These are phyloP conservation scores for Periophthalmodon schlosseri DNA, from an alignment of 2,113 vertebrate species.

Conservation along the genomic window DNA sequence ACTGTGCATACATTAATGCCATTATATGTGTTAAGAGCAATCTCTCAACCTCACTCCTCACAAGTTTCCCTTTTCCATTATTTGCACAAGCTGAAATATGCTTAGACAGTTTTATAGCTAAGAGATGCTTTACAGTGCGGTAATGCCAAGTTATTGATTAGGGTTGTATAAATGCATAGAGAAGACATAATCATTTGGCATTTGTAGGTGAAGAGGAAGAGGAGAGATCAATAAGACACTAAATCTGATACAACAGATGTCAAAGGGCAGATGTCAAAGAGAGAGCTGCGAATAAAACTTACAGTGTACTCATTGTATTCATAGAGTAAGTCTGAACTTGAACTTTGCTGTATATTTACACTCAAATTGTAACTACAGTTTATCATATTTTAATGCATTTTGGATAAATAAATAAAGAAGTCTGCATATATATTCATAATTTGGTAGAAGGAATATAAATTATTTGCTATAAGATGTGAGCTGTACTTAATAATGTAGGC, in stretches of 20 bases:
- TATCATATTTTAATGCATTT: too few species aligned
- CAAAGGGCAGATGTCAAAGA: not conserved
- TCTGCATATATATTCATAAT: not conserved
- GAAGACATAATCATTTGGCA: not conserved
- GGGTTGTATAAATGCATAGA: not conserved
- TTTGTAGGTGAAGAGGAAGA: not conserved
- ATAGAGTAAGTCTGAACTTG: not conserved
- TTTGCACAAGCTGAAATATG: not conserved
- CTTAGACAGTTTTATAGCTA: not conserved
- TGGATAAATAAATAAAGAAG: too few species aligned
- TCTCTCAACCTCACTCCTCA: not conserved
- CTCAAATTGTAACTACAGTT: too few species aligned
- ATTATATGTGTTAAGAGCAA: slow-evolving; percentile 2
- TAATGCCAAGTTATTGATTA: not conserved
- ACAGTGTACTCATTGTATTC: not conserved
- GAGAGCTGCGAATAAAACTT: not conserved
- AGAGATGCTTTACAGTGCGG: not conserved
- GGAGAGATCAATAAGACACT: not conserved
- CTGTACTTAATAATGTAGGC: not conserved
- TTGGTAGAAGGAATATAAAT: not conserved
- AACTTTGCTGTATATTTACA: too few species aligned
- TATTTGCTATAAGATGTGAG: not conserved
- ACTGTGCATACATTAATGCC: slow-evolving; percentile 15
- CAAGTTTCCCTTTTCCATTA: not conserved
- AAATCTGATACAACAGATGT: not conserved